Conservation (phyloP, 1,140 invertebrate species). For the Dryas iulia region DNA sequence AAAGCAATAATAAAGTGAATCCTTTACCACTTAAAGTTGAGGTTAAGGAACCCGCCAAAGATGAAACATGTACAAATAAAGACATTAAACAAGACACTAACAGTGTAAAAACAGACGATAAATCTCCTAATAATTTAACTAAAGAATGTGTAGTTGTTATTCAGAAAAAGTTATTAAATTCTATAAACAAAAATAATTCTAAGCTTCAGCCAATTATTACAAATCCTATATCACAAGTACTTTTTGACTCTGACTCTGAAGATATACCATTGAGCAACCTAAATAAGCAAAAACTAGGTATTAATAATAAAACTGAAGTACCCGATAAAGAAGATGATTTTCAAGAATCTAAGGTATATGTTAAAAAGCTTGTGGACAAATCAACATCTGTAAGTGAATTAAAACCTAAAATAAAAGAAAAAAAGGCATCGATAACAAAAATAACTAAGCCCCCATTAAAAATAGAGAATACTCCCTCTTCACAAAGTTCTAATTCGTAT, state of each 20-base stretch:
- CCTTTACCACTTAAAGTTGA: not conserved
- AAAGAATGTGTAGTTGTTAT: constrained; percentile 69
- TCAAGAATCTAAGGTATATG: constrained; percentile 27
- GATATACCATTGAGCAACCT: constrained; percentile 55
- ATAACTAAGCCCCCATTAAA: constrained; percentile 19
- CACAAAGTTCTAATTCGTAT: constrained; percentile 42
- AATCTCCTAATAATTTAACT: constrained; percentile 55
- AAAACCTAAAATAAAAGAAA: constrained; percentile 29
- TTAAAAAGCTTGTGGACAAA: constrained; percentile 44
- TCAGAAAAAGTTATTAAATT: constrained; percentile 63
- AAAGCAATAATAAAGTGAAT: constrained; percentile 27
- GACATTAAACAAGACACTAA: not conserved
- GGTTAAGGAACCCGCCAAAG: not conserved
- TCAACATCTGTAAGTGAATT: constrained; percentile 37
- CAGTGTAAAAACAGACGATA: constrained; percentile 29
- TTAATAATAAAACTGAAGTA: constrained; percentile 16
- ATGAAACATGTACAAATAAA: not conserved
- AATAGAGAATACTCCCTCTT: constrained; percentile 9
- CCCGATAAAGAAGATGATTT: constrained; percentile 48
- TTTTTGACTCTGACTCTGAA: constrained; percentile 64
- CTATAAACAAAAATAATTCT: constrained; percentile 9
- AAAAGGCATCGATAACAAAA: not conserved
- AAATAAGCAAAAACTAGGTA: constrained; percentile 36
- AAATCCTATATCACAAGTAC: constrained; percentile 32
- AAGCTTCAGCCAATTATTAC: not conserved